phyloP scores from a whole-genome alignment of 2,113 vertebrate species.

The Gnathonemus echidnorhynchus region DNA sequence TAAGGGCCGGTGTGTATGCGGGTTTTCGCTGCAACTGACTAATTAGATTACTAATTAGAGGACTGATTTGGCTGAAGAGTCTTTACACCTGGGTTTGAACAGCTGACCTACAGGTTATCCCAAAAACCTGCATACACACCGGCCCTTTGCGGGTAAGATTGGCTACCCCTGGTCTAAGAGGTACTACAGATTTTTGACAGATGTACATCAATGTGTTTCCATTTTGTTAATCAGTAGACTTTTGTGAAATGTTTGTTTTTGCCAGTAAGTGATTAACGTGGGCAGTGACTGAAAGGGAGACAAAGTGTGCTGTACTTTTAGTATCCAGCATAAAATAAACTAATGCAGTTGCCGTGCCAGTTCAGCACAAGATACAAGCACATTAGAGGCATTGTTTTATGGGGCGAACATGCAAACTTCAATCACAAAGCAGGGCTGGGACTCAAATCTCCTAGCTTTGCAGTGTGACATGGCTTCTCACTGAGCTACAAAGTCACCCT shows the following conservation, averaged over 20 bases:
- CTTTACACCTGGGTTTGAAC: no score
- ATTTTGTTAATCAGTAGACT: not conserved
- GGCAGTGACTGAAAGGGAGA: not conserved
- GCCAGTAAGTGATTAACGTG: not conserved
- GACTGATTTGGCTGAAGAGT: no score
- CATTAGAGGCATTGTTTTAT: not conserved
- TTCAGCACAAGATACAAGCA: not conserved
- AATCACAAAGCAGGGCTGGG: not conserved
- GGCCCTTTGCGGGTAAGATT: no score
- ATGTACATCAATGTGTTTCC: not conserved
- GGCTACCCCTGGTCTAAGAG: not conserved
- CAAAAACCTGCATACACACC: no score
- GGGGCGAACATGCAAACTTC: not conserved
- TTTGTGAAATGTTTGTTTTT: not conserved
- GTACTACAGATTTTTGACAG: not conserved
- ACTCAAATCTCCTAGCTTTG: not conserved
- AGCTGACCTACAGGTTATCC: no score
- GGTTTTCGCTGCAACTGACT: no score
- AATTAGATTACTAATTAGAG: no score
- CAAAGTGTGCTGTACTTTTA: not conserved
- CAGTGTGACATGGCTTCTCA: not conserved
- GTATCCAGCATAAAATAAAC: not conserved
- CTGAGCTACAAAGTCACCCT: not conserved
- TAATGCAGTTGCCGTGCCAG: not conserved
- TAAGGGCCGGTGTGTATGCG: no score